A percentile compares a stretch with the other conserved stretches of the same genome.
phyloP scores from a whole-genome alignment of 2,113 vertebrate species.

The Macquaria ambigua region DNA sequence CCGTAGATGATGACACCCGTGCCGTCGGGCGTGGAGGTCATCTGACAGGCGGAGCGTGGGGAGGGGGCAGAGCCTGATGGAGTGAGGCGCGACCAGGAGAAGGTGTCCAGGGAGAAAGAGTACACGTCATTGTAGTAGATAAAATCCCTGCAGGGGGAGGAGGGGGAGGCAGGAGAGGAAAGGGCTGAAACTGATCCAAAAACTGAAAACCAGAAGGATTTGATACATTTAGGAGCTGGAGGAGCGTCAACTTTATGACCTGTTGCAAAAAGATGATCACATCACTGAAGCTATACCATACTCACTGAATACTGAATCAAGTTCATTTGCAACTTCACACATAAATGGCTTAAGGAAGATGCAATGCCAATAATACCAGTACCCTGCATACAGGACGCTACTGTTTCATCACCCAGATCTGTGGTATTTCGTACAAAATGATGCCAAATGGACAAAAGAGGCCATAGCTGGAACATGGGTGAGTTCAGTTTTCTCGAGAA shows the following conservation, averaged over 20 bases:
- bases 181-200: not conserved
- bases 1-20: conserved; percentile 89
- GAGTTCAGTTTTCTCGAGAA: no score
- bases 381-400: not conserved
- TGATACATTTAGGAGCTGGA: not conserved
- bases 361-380: not conserved
- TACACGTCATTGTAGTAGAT: conserved; percentile 95
- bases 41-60: conserved; percentile 91
- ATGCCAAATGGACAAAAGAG: no score
- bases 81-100: conserved; percentile 89
- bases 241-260: not conserved
- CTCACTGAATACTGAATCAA: no score
- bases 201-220: not conserved
- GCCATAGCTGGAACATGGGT: no score
- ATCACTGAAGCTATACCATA: no score
- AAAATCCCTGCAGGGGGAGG: conserved; percentile 87
- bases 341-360: no score
- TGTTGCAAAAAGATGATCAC: not conserved
- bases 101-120: conserved; percentile 92
- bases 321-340: no score
- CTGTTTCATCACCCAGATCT: no score
- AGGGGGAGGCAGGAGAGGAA: not conserved
- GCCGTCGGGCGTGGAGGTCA: conserved; percentile 88
- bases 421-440: no score
- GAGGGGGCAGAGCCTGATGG: conserved; percentile 86